Percentiles rank a stretch among this genome's conserved stretches.
Conservation (phyloP, 2,888 invertebrate species). For the Trissonchulus latispiculum region DNA sequence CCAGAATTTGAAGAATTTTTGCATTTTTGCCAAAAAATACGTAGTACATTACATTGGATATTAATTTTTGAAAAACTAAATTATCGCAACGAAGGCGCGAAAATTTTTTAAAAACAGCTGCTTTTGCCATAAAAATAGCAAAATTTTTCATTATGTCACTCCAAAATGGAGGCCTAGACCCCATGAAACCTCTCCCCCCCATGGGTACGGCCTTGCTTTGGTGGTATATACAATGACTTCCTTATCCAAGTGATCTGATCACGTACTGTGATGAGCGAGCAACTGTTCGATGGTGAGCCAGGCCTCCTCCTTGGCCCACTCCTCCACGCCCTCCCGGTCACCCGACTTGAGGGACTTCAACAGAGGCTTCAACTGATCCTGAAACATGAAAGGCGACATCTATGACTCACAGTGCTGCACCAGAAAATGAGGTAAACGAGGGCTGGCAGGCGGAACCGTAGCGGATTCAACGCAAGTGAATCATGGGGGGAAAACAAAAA, state of each 20-base stretch:
- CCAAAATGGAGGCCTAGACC: no score
- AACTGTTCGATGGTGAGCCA: slow-evolving; percentile 67
- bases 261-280: slow-evolving; percentile 45
- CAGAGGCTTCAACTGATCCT: slow-evolving; percentile 63
- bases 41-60: background rate
- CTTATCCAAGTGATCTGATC: background rate
- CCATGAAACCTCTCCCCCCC: background rate
- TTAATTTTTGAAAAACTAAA: background rate
- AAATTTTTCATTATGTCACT: no score
- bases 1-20: no score
- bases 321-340: slow-evolving; percentile 60
- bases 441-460: no score
- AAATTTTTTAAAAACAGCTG: no score
- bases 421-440: no score
- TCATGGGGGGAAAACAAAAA: no score
- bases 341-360: slow-evolving; percentile 63
- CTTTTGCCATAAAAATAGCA: no score
- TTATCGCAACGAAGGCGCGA: background rate
- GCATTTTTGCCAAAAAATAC: no score
- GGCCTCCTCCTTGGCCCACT: slow-evolving; percentile 66
- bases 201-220: background rate
- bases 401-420: no score
- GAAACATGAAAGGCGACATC: no score
- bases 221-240: background rate
- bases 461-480: no score